phyloP scores from a whole-genome alignment of 1,140 invertebrate species.

The Halyomorpha halys region DNA sequence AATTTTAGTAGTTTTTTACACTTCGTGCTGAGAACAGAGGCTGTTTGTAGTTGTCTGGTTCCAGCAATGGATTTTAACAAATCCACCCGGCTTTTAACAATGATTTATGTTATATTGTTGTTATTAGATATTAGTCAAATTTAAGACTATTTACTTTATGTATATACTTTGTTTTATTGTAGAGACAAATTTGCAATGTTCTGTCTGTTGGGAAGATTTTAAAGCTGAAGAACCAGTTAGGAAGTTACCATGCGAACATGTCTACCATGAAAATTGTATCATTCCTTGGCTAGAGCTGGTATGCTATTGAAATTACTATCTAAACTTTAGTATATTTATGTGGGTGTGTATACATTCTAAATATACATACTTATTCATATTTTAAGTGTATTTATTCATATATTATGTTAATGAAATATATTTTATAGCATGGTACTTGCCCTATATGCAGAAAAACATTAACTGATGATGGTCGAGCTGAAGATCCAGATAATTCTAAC shows the following conservation, averaged over 20 bases:
- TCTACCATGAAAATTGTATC: slow-evolving; percentile 88
- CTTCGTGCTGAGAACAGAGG: too few species aligned
- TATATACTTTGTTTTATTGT: slow-evolving; percentile 26
- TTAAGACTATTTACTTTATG: too few species aligned
- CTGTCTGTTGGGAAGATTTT: slow-evolving; percentile 95
- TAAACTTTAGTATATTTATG: too few species aligned
- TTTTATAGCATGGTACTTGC: slow-evolving; percentile 76
- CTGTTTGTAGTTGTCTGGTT: too few species aligned
- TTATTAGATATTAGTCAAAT: too few species aligned
- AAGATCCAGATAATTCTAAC: slow-evolving; percentile 35
- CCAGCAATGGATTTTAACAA: too few species aligned
- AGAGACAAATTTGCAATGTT: slow-evolving; percentile 80
- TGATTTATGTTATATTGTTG: too few species aligned
- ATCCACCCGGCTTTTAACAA: too few species aligned
- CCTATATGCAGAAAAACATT: slow-evolving; percentile 84
- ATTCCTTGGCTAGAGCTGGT: slow-evolving; percentile 87
- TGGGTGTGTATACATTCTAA: too few species aligned
- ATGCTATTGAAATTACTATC: slow-evolving; percentile 32
- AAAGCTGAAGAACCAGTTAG: slow-evolving; percentile 70
- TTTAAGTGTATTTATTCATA: neutral
- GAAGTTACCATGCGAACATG: slow-evolving; percentile 79
- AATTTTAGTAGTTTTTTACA: too few species aligned
- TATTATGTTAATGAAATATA: neutral
- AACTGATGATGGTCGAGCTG: slow-evolving; percentile 41
- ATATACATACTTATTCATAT: neutral